These are phyloP conservation scores for Sceloporus tristichus DNA, from an alignment of 2,113 vertebrate genomes.

Conservation along the genomic window DNA sequence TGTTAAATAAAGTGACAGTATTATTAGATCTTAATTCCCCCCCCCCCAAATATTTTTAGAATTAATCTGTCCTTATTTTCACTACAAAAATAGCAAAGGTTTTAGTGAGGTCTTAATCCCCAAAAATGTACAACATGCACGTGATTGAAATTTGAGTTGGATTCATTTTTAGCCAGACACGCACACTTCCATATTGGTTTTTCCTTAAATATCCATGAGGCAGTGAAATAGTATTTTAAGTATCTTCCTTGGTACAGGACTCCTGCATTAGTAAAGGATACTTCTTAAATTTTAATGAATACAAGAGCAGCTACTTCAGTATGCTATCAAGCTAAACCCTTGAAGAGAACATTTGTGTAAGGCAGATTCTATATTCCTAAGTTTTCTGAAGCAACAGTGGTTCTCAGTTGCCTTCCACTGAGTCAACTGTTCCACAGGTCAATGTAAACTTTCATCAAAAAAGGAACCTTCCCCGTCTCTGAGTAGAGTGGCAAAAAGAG, in stretches of 20 bases:
- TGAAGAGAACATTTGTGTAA: not conserved
- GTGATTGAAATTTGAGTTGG: not conserved
- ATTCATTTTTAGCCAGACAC: not conserved
- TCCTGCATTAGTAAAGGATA: conserved; percentile 1
- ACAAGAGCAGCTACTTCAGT: not conserved
- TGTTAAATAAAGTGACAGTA: not conserved
- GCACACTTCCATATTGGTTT: not conserved
- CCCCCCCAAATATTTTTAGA: not conserved
- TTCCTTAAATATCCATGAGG: not conserved
- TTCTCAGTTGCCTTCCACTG: too few species aligned
- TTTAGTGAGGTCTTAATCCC: conserved; percentile 14
- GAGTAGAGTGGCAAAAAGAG: too few species aligned
- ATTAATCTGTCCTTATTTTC: not conserved
- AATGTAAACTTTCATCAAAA: too few species aligned
- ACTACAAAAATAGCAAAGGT: not conserved
- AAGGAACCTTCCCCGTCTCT: too few species aligned
- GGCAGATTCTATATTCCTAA: not conserved
- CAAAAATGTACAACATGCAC: not conserved
- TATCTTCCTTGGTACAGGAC: not conserved
- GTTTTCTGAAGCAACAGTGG: not conserved
- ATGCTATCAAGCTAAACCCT: not conserved
- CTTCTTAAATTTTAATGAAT: conserved; percentile 2
- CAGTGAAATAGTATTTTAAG: not conserved
- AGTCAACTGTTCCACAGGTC: too few species aligned
- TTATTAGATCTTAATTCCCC: not conserved